Base-by-base conservation (phyloP, 2,797 vertebrate species). In the Phataginus tricuspis region DNA sequence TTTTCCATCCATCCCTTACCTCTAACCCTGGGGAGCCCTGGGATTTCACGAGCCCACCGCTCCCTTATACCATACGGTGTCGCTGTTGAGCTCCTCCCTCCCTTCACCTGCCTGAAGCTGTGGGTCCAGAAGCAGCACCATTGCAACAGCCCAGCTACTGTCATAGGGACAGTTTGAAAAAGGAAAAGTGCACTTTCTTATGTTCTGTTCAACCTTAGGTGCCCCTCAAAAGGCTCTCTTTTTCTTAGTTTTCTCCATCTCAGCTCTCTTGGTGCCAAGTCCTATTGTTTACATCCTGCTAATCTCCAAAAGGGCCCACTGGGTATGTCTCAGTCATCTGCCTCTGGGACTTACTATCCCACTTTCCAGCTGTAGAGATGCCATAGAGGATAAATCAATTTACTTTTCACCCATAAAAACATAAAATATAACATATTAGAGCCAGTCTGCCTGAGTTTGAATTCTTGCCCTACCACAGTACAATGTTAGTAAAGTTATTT, bases 81-180 rank as follows among this genome's bases (percentile, higher is more conserved):
- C 94, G 1, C 96, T 92, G 78, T 94, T 94, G 92, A 77, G 34
- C 85, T 61, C 84, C 63, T 69, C 5, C 7, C 74, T 15, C 53
- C 59, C 42, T 49, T 90, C 42, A 19, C 34, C 34, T 21, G 14
- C 69, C 45, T 19, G 37, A n/a, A 9, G 11, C 25, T 84, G 10
- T 42, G 14, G 14, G 10, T 85, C 14, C 49, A 14, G 84, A 57
- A 71, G 63, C 6, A 9, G 51, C 39, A 34, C 25, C 8, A 12
- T 4, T 49, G 61, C 25, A 29, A 23, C 12, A 75, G 49, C 77
- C 57, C 59, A 34, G 23, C 45, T 72, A 18, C 39, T 37, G 21
- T 77, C 21, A 83, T 18, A 61, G 51, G 37, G 45, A 23, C 15
- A 1, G 13, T 77, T 61, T 91, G 34, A 34, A 72, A 77, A 92